Conservation (phyloP, 2,797 vertebrate genomes). For the Syngnathus acus region DNA sequence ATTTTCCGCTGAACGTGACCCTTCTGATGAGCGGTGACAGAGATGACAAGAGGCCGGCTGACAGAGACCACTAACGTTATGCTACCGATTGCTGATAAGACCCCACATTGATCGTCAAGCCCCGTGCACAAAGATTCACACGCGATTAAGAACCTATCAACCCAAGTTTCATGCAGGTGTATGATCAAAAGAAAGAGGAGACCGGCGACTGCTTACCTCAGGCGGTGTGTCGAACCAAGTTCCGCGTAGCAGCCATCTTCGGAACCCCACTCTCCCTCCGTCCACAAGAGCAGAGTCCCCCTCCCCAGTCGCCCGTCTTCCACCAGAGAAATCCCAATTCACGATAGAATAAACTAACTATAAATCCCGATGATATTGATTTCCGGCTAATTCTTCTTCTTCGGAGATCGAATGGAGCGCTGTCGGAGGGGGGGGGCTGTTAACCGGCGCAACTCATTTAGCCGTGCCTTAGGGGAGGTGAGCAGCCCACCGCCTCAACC, state of each 20-base stretch:
- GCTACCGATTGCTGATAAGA: constrained; percentile 12
- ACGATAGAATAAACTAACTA: not conserved
- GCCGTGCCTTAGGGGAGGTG: constrained; percentile 48
- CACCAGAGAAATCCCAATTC: constrained; percentile 51
- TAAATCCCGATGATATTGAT: constrained; percentile 26
- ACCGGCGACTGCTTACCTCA: constrained; percentile 67
- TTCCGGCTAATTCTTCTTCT: constrained; percentile 26
- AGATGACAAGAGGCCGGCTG: constrained; percentile 40
- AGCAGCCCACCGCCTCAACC: constrained; percentile 46
- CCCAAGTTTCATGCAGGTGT: constrained; percentile 3
- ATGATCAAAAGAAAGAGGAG: constrained; percentile 5
- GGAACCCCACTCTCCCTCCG: constrained; percentile 63
- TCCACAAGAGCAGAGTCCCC: constrained; percentile 67
- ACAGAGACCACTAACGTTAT: constrained; percentile 25
- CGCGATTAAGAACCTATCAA: not conserved
- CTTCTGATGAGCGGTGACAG: constrained; percentile 4
- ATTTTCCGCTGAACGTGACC: not conserved
- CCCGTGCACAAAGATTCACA: constrained; percentile 3
- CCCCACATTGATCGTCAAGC: constrained; percentile 15
- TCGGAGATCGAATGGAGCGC: constrained; percentile 20
- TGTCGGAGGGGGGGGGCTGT: constrained; percentile 29
- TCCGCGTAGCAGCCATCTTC: constrained; percentile 76
- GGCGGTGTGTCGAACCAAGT: constrained; percentile 70
- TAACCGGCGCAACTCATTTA: constrained; percentile 49
- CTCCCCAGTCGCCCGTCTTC: constrained; percentile 56